A percentile compares a stretch with the other conserved stretches of the same genome.
Evolutionary conservation across 2,888 invertebrate species (phyloP).

Genomic region (Carcina quercana): DNA sequence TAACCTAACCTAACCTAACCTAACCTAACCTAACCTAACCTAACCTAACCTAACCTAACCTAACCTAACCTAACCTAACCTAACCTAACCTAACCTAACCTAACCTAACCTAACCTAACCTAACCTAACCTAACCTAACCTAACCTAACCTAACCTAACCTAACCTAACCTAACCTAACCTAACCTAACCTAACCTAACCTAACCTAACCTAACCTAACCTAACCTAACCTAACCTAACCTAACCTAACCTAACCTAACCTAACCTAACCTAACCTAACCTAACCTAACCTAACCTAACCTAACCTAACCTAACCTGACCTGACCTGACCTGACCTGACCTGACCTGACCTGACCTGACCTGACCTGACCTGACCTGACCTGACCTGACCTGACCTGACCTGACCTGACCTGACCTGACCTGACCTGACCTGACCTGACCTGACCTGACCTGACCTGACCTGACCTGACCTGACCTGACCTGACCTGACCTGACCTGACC

Average conservation of each 20-base stretch:
- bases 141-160: conserved; percentile 13
- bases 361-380: conserved; percentile 15
- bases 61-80: conserved; percentile 17
- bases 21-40: conserved; percentile 15
- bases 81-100: conserved; percentile 6
- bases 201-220: too few species aligned
- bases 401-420: conserved; percentile 15
- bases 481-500: conserved; percentile 15
- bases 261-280: conserved; percentile 17
- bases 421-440: conserved; percentile 11
- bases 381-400: conserved; percentile 16
- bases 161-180: conserved; percentile 12
- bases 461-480: conserved; percentile 12
- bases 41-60: conserved; percentile 20
- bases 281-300: conserved; percentile 20
- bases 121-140: too few species aligned
- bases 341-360: conserved; percentile 23
- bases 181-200: conserved; percentile 15
- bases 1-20: conserved; percentile 15
- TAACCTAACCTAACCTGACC: conserved; percentile 19
- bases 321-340: conserved; percentile 12
- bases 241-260: conserved; percentile 20
- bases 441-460: conserved; percentile 12
- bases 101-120: conserved; percentile 17
- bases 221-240: conserved; percentile 19